These are phyloP conservation scores for Vireo griseus DNA, from an alignment of 2,797 vertebrate genomes.

Conservation along the genomic window DNA sequence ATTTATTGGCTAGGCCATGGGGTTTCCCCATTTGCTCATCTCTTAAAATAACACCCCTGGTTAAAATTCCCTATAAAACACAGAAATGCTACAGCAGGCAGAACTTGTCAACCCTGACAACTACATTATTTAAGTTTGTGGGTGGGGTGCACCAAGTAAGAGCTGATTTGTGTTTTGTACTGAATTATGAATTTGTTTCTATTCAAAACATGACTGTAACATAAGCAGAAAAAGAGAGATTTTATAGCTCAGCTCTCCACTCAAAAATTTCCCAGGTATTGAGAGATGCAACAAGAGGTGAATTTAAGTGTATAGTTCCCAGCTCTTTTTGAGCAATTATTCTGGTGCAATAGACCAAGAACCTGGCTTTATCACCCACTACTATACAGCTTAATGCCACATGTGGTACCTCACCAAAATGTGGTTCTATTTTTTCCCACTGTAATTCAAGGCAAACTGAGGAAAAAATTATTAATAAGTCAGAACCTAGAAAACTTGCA, in stretches of 20 bases:
- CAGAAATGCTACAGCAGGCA: constrained; percentile 49
- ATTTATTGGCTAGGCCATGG: constrained; percentile 74
- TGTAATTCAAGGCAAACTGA: background rate
- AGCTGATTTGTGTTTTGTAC: constrained; percentile 27
- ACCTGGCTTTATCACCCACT: background rate
- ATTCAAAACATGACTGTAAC: background rate
- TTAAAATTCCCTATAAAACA: constrained; percentile 72
- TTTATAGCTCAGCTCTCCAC: background rate
- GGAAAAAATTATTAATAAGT: background rate
- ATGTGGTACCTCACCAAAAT: background rate
- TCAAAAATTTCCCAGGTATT: background rate
- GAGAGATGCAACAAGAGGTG: background rate
- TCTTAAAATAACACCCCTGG: constrained; percentile 78
- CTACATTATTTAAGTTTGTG: constrained; percentile 60
- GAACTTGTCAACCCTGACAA: constrained; percentile 64
- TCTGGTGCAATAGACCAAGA: background rate
- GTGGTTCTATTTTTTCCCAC: background rate
- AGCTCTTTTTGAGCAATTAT: background rate
- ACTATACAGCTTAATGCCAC: background rate
- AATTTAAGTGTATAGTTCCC: background rate
- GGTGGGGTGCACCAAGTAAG: background rate
- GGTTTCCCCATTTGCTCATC: constrained; percentile 80
- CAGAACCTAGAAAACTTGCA: background rate
- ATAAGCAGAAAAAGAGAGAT: background rate
- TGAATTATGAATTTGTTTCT: constrained; percentile 29